A percentile compares a stretch with the other conserved stretches of the same genome.
Evolutionary conservation across 2,888 invertebrate species (phyloP).

Genomic region (Nebria salina): DNA sequence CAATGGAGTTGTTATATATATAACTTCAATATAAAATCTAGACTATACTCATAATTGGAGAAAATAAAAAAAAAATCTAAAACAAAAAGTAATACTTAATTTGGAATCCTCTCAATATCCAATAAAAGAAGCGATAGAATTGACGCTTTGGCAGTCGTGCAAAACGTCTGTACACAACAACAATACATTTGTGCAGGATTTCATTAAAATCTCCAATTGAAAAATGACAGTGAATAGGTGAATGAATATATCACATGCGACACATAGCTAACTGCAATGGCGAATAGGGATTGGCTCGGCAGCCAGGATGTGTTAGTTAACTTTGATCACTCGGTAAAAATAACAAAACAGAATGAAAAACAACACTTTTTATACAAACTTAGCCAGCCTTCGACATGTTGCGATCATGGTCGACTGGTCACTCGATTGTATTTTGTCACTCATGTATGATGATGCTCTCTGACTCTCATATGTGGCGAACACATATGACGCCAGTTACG

Average conservation of each 20-base stretch:
- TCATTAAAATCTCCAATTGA: constrained; percentile 41
- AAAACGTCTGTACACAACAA: neutral
- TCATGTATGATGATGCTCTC: constrained; percentile 57
- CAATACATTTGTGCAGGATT: constrained; percentile 11
- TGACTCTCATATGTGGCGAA: constrained; percentile 19
- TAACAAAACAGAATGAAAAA: constrained; percentile 49
- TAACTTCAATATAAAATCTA: neutral
- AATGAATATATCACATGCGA: constrained; percentile 34
- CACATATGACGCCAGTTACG: constrained; percentile 10
- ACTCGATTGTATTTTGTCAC: constrained; percentile 60
- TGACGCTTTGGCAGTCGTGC: neutral
- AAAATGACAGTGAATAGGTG: constrained; percentile 29
- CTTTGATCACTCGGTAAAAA: constrained; percentile 56
- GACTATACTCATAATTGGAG: neutral
- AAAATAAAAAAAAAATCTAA: neutral
- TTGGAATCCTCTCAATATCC: neutral
- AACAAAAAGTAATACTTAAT: neutral
- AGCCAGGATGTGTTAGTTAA: constrained; percentile 51
- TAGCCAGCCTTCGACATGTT: constrained; percentile 58
- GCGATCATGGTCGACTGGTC: constrained; percentile 57
- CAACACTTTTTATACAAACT: constrained; percentile 58
- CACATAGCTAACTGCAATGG: neutral
- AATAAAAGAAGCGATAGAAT: constrained; percentile 21
- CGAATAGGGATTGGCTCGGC: constrained; percentile 11
- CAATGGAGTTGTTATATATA: too few relatives aligned